Evolutionary conservation across 1,140 invertebrate genomes (phyloP).

Genomic region (Drosophila biarmipes): DNA sequence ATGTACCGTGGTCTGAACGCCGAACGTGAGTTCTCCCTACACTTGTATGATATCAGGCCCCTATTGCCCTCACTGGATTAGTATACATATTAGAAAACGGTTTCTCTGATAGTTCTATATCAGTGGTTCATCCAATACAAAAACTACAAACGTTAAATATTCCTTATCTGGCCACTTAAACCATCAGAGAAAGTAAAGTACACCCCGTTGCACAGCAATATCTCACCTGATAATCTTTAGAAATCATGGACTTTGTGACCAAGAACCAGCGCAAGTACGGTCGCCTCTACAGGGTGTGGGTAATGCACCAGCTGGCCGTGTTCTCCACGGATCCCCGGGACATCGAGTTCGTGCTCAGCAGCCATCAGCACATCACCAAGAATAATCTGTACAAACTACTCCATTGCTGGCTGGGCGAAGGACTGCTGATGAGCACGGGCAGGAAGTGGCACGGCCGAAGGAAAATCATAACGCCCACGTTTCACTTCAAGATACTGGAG

Average conservation of each 20-base stretch:
- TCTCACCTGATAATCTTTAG: slow-evolving; percentile 20
- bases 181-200: no score
- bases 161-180: background rate
- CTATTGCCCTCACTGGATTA: background rate
- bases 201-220: background rate
- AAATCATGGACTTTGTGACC: slow-evolving; percentile 50
- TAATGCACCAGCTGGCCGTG: slow-evolving; percentile 84
- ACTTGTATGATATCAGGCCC: background rate
- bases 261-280: slow-evolving; percentile 51
- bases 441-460: slow-evolving; percentile 65
- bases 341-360: slow-evolving; percentile 66
- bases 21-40: slow-evolving; percentile 46
- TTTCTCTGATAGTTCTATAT: no score
- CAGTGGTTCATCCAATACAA: background rate
- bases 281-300: slow-evolving; percentile 88
- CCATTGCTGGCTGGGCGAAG: slow-evolving; percentile 84
- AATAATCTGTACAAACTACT: slow-evolving; percentile 82
- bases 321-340: slow-evolving; percentile 83
- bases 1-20: slow-evolving; percentile 40
- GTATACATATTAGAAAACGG: background rate
- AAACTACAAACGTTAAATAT: no score
- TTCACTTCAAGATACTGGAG: no score
- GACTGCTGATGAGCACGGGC: slow-evolving; percentile 82
- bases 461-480: no score
- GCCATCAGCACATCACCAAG: slow-evolving; percentile 67